Base-by-base conservation (phyloP, 1,140 invertebrate genomes). In the Homarus americanus region DNA sequence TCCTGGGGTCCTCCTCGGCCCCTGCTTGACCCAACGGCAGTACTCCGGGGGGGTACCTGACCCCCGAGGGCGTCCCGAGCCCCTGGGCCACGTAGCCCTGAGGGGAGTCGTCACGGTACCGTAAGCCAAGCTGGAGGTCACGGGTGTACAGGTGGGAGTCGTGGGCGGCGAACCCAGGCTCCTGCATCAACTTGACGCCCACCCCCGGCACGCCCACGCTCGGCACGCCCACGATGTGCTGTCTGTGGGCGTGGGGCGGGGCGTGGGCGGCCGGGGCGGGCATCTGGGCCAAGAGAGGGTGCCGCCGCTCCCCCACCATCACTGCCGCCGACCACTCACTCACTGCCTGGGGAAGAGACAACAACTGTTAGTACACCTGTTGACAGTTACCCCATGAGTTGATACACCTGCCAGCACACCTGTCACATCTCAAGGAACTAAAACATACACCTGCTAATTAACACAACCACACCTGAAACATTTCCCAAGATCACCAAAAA, bases 181-280 rank as follows among this genome's bases (percentile, higher is more conserved):
- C 88, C 24, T 90, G 88, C 88, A 90, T 90, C 32, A 90, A 40
- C 72, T 82, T 90, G 24, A 90, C 88, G 80, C 88, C 88, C 80
- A 90, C 88, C 63, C 88, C 88, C 44, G 88, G 88, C 41, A 78
- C 88, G n/a, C 88, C 88, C 66, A 53, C 88, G 34, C 79, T 78
- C 69, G 88, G 88, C 40, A 90, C 88, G 41, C 69, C 88, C 80
- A 90, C 88, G 76, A 88, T 63, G 75, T 90, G 88, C 32, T 49
- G 41, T 38, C 88, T 75, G 40, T 58, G 80, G 88, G 88, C 72
- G 88, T 76, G 44, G 87, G 87, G 20, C 24, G 87, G 78, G 40
- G 86, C 44, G 58, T 78, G 73, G 87, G 78, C 76, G 80, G 80
- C 34, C 40, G 80, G 63, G 79, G 87, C 38, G 44, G 87, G 87